phyloP scores from a whole-genome alignment of 2,888 invertebrate genomes.

The Platycnemis pennipes region DNA sequence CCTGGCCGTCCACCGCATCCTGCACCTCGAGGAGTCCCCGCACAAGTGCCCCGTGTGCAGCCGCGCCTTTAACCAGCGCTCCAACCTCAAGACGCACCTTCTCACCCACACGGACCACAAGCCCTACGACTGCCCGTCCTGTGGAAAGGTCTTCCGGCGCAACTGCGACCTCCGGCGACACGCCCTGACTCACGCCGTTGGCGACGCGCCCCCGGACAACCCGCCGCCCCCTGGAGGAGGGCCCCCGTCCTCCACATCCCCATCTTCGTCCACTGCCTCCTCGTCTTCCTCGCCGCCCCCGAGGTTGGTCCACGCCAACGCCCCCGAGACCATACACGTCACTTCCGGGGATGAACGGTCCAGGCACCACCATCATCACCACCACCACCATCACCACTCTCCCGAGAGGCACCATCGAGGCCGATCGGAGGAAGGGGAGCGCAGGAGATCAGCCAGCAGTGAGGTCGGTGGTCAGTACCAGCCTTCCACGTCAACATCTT shows the following conservation, averaged over 20 bases:
- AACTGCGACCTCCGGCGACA: conserved; percentile 95
- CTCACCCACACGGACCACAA: conserved; percentile 95
- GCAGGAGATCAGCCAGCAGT: conserved; percentile 11
- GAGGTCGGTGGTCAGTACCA: conserved; percentile 68
- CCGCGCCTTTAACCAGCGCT: conserved; percentile 93
- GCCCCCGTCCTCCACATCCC: conserved; percentile 68
- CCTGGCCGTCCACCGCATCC: conserved; percentile 95
- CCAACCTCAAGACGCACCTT: conserved; percentile 93
- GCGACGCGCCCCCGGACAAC: conserved; percentile 82
- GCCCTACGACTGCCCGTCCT: conserved; percentile 93
- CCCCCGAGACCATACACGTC: conserved; percentile 69
- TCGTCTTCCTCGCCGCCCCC: conserved; percentile 52
- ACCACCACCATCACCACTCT: conserved; percentile 83
- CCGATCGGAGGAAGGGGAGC: conserved; percentile 40
- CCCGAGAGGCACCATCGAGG: conserved; percentile 77
- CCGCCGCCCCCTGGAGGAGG: conserved; percentile 84
- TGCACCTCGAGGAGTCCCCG: conserved; percentile 95
- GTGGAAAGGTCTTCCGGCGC: conserved; percentile 93
- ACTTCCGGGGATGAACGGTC: conserved; percentile 63
- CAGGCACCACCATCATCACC: conserved; percentile 80
- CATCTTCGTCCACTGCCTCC: conserved; percentile 71
- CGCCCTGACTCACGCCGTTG: conserved; percentile 93
- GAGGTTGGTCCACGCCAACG: conserved; percentile 71
- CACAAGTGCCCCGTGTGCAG: conserved; percentile 95
- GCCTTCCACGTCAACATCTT: conserved; percentile 72